Evolutionary conservation across 2,797 vertebrate species (phyloP), one percentile per base, ranked within the genome.

Genomic region (Oreortyx pictus): DNA sequence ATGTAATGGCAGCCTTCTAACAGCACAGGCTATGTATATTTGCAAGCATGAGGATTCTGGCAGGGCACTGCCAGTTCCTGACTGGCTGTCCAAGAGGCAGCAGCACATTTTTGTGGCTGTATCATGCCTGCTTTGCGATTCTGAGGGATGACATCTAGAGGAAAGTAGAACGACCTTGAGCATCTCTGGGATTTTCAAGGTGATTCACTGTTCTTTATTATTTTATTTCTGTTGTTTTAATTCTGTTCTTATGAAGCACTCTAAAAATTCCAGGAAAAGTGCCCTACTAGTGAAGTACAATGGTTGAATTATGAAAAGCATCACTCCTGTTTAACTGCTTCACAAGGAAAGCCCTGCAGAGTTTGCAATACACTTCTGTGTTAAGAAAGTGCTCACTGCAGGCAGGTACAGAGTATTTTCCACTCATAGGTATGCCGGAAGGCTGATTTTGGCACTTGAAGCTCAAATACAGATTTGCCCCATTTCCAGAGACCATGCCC

Each of bases 31-130:
- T 23, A 39, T 8, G 4, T 8, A 13, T n/a, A 54, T 68, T 77
- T 29, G 15, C 27, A 67, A 73, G 43, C 1, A 1, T 0, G 0
- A 61, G 22, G 29, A 66, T 67, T 72, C n/a, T 9, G 50, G 35
- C 43, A n/a, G 15, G 24, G 5, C 37, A 41, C 61, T 50, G 35
- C 25, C 24, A 5, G 14, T 46, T 66, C n/a, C 56, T 33, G n/a
- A n/a, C 56, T 72, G 54, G 41, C 50, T 35, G 8, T 41, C 23
- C 56, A 52, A 62, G 33, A 67, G 37, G 76, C 56, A 77, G 76
- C 14, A 33, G 6, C 52, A 27, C 5, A 3, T 44, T 44, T 41
- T 14, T 0, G 4, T 14, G 15, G 41, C 23, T 14, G 29, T 6
- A 12, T 29, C 23, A 6, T 2, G 4, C 17, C 7, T 7, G 6